phyloP scores from a whole-genome alignment of 2,888 invertebrate genomes.

The Drosophila melanosoma region DNA sequence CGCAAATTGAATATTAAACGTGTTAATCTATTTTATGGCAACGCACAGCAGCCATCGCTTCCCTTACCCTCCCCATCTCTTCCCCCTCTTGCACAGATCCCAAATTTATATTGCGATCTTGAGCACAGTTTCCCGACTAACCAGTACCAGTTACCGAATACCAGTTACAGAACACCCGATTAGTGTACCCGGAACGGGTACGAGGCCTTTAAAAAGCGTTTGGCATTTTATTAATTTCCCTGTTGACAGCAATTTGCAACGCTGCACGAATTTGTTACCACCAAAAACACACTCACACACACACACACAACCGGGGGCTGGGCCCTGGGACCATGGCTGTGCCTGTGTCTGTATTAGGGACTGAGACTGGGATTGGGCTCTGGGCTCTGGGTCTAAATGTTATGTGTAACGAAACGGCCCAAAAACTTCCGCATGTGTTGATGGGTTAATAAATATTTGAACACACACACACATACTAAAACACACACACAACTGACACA shows the following conservation, averaged over 20 bases:
- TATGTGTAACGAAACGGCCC: constrained; percentile 73
- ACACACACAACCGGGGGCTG: background rate
- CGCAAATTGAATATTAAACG: constrained; percentile 82
- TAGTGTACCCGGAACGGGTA: background rate
- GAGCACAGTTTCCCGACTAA: constrained; percentile 17
- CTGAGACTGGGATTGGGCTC: constrained; percentile 25
- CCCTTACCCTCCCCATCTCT: background rate
- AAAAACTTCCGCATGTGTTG: constrained; percentile 81
- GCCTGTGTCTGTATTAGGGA: background rate
- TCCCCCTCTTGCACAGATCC: background rate
- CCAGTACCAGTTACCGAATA: background rate
- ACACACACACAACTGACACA: constrained; percentile 40
- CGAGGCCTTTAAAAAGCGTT: constrained; percentile 64
- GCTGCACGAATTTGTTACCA: constrained; percentile 79
- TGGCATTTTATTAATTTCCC: constrained; percentile 78
- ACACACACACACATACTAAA: constrained; percentile 51
- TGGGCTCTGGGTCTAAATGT: constrained; percentile 47
- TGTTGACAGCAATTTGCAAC: constrained; percentile 81
- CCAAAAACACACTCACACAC: constrained; percentile 45
- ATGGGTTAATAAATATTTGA: constrained; percentile 84
- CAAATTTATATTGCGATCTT: constrained; percentile 61
- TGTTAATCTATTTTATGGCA: constrained; percentile 82
- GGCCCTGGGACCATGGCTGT: background rate
- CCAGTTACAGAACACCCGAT: background rate
- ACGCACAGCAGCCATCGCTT: constrained; percentile 26